Conservation (phyloP, 2,113 vertebrate species). For the Columbina picui region DNA sequence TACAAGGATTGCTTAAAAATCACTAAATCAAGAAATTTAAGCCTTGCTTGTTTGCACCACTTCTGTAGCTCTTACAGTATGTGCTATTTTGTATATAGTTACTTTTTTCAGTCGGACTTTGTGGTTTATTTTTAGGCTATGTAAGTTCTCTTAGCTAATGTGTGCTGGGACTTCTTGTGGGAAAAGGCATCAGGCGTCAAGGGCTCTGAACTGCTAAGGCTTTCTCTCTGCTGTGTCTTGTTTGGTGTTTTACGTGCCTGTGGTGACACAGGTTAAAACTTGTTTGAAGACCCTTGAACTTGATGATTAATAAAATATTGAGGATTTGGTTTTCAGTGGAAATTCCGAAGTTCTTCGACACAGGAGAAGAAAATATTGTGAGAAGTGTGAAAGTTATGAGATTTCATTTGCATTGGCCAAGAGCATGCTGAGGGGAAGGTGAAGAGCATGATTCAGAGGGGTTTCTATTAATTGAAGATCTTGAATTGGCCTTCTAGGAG, state of each 20-base stretch:
- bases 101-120: not conserved
- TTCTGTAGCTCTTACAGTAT: not conserved
- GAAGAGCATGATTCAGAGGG: not conserved
- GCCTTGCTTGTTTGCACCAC: not conserved
- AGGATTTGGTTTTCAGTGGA: not conserved
- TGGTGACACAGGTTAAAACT: not conserved
- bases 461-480: not conserved
- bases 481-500: not conserved
- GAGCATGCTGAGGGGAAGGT: not conserved
- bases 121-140: not conserved
- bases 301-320: not conserved
- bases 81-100: not conserved
- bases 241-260: not conserved
- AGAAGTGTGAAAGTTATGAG: not conserved
- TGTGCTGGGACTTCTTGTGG: not conserved
- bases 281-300: not conserved
- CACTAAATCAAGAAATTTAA: not conserved
- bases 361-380: not conserved
- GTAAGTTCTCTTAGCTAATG: not conserved
- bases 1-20: not conserved
- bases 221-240: not conserved
- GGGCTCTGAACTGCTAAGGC: not conserved
- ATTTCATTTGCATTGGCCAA: not conserved
- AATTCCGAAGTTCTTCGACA: not conserved
- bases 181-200: not conserved